Base-by-base conservation (phyloP, 30 jellyfish, hydroid and myxozoan species). In the Clytia hemisphaerica region DNA sequence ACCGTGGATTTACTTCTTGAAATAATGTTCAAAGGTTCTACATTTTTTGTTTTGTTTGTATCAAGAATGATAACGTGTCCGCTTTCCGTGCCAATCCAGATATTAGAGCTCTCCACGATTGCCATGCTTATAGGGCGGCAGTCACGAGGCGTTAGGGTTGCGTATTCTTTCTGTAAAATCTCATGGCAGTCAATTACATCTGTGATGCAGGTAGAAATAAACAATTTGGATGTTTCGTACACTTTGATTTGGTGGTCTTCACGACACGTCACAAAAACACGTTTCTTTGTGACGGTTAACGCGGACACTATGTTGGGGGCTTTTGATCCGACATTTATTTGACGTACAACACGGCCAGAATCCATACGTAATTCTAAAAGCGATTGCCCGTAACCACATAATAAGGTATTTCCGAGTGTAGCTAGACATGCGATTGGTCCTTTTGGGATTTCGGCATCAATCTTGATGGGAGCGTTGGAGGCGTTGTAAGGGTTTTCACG, bases 1-100 rank as follows among this genome's bases (percentile, higher is more conserved):
- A 84, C 89, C 1, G 93, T 80, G 4, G 95, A 76, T 10, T 76
- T 33, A 49, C 77, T 93, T 34, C 95, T 54, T 45, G 76, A 44
- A 35, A 84, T 21, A 7, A 78, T 81, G 1, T 93, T 78, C 4
- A 84, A 66, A 25, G 77, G 81, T 37, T 84, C 89, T 6, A 68
- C 65, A 22, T 57, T 4, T 1, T 38, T 57, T 6, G 38, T 22
- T 21, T 53, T 25, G 24, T 29, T 10, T 34, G 38, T 6, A 32
- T 72, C 79, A 51, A 72, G 26, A 2, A 88, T 37, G 54, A 88
- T 58, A 22, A 88, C 71, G 34, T 88, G 92, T 1, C 97, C 97
- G 31, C 93, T 84, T 25, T 93, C 94, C 29, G 87, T 61, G 25
- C 97, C 97, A 32, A 88, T 36, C 97, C 97, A 88, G 18, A 88